Conservation (phyloP, 2,797 vertebrate species). For the Chaetophractus vellerosus region DNA sequence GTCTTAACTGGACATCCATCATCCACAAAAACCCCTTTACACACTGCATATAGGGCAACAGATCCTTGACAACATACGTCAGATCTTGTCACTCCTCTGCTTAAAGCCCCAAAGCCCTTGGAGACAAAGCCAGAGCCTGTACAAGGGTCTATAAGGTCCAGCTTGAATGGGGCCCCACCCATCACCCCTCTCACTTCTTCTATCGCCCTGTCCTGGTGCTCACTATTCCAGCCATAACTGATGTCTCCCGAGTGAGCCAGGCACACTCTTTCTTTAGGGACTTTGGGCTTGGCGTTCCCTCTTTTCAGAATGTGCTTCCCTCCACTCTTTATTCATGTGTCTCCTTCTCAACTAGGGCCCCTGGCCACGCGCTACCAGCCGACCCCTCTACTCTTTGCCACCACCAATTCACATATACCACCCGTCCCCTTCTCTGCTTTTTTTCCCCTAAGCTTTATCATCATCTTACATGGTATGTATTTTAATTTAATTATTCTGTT, state of each 20-base stretch:
- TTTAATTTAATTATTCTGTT: not conserved
- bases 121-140: not conserved
- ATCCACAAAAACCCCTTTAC: not conserved
- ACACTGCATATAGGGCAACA: not conserved
- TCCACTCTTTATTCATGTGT: not conserved
- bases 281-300: not conserved
- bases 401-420: not conserved
- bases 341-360: not conserved
- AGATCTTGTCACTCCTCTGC: not conserved
- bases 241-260: not conserved
- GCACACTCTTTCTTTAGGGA: not conserved
- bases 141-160: not conserved
- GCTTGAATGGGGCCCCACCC: rapidly evolving
- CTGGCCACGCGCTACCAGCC: not conserved
- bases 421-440: not conserved
- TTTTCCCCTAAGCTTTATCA: not conserved
- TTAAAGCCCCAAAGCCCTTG: not conserved
- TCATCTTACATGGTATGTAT: not conserved
- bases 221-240: not conserved
- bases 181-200: not conserved
- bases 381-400: not conserved
- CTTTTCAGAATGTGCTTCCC: not conserved
- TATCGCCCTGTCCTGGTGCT: not conserved
- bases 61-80: too few relatives aligned
- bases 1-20: not conserved